A percentile compares a stretch with the other conserved stretches of the same genome.
These are phyloP conservation scores for Myrmecophaga tridactyla DNA, from an alignment of 2,113 vertebrate species.

Conservation along the genomic window DNA sequence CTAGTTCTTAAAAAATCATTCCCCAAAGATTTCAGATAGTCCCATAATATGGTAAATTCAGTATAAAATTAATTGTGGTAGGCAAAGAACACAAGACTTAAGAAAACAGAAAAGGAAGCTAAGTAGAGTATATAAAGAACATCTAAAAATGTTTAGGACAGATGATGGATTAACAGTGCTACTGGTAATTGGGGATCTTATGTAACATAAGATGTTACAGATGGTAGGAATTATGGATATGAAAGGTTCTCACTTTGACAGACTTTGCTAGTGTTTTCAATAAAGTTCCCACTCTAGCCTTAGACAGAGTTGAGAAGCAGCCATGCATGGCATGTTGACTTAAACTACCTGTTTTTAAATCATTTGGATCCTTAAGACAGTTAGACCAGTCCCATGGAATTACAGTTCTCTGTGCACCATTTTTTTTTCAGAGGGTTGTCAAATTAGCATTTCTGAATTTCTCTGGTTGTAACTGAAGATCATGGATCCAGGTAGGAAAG, in stretches of 20 bases:
- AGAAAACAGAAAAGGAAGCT: conserved; percentile 53
- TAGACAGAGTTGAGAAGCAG: conserved; percentile 20
- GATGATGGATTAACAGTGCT: conserved; percentile 74
- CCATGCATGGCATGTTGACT: not conserved
- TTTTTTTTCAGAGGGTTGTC: not conserved
- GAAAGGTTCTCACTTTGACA: conserved; percentile 66
- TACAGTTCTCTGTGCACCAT: not conserved
- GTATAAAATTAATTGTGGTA: conserved; percentile 57
- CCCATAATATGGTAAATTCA: conserved; percentile 35
- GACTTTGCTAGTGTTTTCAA: conserved; percentile 72
- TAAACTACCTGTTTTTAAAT: conserved; percentile 25
- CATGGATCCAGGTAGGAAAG: not conserved
- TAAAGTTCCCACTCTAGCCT: conserved; percentile 63
- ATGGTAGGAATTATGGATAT: conserved; percentile 68
- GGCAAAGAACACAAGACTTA: conserved; percentile 3
- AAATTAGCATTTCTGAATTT: not conserved
- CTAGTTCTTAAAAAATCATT: conserved; percentile 33
- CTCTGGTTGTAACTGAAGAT: not conserved
- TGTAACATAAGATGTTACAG: conserved; percentile 74
- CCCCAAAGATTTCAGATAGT: conserved; percentile 2
- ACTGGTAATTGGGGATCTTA: conserved; percentile 71
- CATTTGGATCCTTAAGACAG: not conserved
- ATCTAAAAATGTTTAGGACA: conserved; percentile 74
- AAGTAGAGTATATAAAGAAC: conserved; percentile 53
- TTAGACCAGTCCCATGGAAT: not conserved